Evolutionary conservation across 1,140 invertebrate genomes (phyloP).

Genomic region (Drosophila ambigua): DNA sequence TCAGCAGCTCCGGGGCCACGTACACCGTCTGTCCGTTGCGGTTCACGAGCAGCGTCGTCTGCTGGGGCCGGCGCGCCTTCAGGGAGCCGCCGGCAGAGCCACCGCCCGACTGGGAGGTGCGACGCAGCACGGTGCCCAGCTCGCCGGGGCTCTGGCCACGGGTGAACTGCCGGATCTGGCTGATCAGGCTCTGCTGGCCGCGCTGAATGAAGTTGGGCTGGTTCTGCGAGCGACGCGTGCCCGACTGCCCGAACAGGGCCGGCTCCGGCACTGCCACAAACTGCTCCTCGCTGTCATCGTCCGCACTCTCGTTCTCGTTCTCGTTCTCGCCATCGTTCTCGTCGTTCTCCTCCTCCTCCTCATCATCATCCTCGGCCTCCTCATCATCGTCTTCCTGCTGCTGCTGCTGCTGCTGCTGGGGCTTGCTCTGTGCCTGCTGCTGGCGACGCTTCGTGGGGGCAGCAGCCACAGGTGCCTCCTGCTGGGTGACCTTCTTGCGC

Average conservation of each 20-base stretch:
- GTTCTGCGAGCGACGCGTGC: slow-evolving; percentile 59
- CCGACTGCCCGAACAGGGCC: slow-evolving; percentile 24
- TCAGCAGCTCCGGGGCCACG: slow-evolving; percentile 68
- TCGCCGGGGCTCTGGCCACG: slow-evolving; percentile 67
- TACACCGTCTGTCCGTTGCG: slow-evolving; percentile 78
- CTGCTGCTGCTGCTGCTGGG: slow-evolving; percentile 28
- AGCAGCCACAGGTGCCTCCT: slow-evolving; percentile 9
- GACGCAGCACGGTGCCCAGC: slow-evolving; percentile 48
- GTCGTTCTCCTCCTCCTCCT: slow-evolving; percentile 27
- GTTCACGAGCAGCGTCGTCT: slow-evolving; percentile 67
- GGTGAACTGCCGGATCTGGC: slow-evolving; percentile 74
- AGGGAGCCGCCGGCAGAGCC: neutral
- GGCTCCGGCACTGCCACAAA: slow-evolving; percentile 10
- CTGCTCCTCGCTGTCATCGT: slow-evolving; percentile 42
- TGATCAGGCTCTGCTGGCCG: slow-evolving; percentile 73
- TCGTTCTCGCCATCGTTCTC: slow-evolving; percentile 53
- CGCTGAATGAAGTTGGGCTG: slow-evolving; percentile 75
- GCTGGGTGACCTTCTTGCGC: slow-evolving; percentile 30
- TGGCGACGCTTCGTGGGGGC: slow-evolving; percentile 38
- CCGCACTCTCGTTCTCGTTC: slow-evolving; percentile 10
- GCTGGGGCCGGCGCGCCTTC: slow-evolving; percentile 56
- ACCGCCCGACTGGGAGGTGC: slow-evolving; percentile 1
- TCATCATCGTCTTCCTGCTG: slow-evolving; percentile 40
- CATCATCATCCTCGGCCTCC: slow-evolving; percentile 20
- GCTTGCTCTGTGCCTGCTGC: slow-evolving; percentile 11